phyloP scores from a whole-genome alignment of 92 coral and sea anemone species.

The Actinernus sp. region DNA sequence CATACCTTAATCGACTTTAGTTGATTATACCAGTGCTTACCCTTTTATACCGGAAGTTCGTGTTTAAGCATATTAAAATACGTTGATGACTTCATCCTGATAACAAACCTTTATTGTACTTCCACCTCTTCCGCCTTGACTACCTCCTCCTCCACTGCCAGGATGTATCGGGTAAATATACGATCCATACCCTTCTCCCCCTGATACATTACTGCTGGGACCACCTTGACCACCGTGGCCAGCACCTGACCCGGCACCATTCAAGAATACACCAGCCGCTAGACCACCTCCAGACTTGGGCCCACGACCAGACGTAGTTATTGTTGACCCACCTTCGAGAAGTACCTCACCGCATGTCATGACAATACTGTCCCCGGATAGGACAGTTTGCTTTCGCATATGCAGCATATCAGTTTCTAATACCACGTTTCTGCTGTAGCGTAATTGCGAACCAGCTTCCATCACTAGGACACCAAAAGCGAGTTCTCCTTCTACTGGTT shows the following conservation, averaged over 20 bases:
- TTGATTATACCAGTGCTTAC: too few relatives aligned
- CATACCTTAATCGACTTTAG: too few relatives aligned
- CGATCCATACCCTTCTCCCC: constrained; percentile 64
- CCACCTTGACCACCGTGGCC: constrained; percentile 79
- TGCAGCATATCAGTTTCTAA: constrained; percentile 58
- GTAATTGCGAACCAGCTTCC: constrained; percentile 40
- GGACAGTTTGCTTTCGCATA: constrained; percentile 50
- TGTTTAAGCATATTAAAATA: too few relatives aligned
- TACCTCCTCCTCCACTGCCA: constrained; percentile 69
- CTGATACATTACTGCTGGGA: constrained; percentile 15
- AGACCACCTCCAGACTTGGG: constrained; percentile 33
- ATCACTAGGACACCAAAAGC: constrained; percentile 45
- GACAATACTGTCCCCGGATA: constrained; percentile 36
- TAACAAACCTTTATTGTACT: constrained; percentile 58
- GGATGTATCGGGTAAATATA: constrained; percentile 57
- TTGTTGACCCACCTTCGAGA: constrained; percentile 64
- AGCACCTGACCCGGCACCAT: constrained; percentile 59
- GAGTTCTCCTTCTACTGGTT: constrained; percentile 48
- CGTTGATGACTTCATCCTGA: too few relatives aligned
- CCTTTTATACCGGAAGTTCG: too few relatives aligned
- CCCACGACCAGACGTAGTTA: constrained; percentile 48
- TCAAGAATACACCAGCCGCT: constrained; percentile 25
- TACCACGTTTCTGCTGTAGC: constrained; percentile 30
- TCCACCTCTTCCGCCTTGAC: constrained; percentile 58
- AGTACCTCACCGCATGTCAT: constrained; percentile 43